Percentiles rank a stretch among this genome's conserved stretches.
phyloP scores from a whole-genome alignment of 2,797 vertebrate genomes.

The Schizothorax lantsangensis region DNA sequence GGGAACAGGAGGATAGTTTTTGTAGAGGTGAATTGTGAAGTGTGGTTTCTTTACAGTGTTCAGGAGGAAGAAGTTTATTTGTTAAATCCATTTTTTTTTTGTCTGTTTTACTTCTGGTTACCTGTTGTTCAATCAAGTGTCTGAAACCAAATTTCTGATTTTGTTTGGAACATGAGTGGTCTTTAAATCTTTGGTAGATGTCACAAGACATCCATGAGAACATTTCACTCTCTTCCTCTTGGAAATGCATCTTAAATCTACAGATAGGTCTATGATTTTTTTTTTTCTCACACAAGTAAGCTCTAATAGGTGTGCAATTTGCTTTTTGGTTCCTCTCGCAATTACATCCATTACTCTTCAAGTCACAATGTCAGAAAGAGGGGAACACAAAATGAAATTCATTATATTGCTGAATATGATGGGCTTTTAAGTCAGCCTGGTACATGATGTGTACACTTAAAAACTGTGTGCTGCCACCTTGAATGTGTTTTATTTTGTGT shows the following conservation, averaged over 20 bases:
- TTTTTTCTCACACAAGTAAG: constrained; percentile 36
- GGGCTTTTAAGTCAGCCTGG: constrained; percentile 36
- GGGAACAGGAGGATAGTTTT: neutral
- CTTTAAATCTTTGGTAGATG: constrained; percentile 55
- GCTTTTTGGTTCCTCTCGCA: constrained; percentile 61
- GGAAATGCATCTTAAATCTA: constrained; percentile 31
- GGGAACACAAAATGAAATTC: constrained; percentile 45
- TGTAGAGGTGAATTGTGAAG: neutral
- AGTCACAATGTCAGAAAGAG: constrained; percentile 53
- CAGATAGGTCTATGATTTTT: constrained; percentile 31
- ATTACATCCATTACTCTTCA: constrained; percentile 60
- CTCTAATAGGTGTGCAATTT: constrained; percentile 61
- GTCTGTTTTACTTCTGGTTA: neutral
- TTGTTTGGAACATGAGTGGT: constrained; percentile 72
- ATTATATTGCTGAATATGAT: constrained; percentile 45
- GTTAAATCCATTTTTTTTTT: neutral
- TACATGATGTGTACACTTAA: constrained; percentile 43
- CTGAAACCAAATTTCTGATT: constrained; percentile 75
- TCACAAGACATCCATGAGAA: constrained; percentile 55
- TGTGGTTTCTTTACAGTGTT: neutral
- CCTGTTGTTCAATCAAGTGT: constrained; percentile 76
- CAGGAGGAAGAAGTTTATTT: neutral
- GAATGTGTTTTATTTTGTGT: neutral
- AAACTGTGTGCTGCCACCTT: constrained; percentile 8
- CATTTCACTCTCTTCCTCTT: constrained; percentile 46